Conservation (phyloP, 2,797 vertebrate species). For the Vultur gryphus region DNA sequence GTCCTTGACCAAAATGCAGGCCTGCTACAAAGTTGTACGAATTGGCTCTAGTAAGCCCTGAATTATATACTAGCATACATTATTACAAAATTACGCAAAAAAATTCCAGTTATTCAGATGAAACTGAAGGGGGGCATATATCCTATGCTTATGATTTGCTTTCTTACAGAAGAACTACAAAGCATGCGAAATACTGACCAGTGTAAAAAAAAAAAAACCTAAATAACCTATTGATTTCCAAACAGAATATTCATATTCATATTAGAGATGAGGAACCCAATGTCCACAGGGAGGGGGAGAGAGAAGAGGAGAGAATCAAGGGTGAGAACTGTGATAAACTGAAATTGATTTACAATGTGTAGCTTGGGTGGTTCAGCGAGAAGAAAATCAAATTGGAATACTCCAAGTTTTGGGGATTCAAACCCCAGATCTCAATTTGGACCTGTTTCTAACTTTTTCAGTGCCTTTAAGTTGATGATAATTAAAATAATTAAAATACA, state of each 20-base stretch:
- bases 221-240: not conserved
- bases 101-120: not conserved
- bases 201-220: not conserved
- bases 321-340: not conserved
- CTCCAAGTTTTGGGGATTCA: not conserved
- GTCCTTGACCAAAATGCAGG: not conserved
- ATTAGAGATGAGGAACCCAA: not conserved
- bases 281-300: not conserved
- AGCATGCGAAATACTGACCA: not conserved
- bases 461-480: not conserved
- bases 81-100: not conserved
- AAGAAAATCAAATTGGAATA: not conserved
- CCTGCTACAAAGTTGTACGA: not conserved
- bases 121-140: not conserved
- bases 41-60: not conserved
- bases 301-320: not conserved
- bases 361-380: not conserved
- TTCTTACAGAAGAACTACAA: not conserved
- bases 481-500: not conserved
- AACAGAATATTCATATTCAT: not conserved
- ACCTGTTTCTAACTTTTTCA: not conserved
- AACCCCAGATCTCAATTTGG: not conserved
- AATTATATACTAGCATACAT: not conserved
- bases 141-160: not conserved
- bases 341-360: not conserved